Base-by-base conservation (phyloP, 2,797 vertebrate species). In the Amazona finschi region DNA sequence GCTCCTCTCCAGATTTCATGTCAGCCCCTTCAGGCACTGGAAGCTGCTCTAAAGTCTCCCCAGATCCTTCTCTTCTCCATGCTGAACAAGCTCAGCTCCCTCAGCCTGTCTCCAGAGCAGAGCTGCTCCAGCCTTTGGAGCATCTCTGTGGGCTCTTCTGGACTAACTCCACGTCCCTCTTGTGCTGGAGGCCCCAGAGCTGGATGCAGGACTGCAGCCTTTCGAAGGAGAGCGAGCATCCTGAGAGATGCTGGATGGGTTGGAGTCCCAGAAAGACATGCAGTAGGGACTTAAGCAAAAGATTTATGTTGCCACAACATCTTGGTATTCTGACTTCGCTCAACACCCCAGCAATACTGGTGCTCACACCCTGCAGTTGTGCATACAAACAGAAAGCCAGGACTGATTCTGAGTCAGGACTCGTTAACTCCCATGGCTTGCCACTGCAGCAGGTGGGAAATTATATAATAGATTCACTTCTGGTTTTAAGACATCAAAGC, bases 341-440 rank as follows among this genome's bases (percentile, higher is more conserved):
- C 2, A 2, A 70, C 84, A 76, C 9, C 8, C 25, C 64, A 50
- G 73, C 33, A 17, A 15, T 3, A 33, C 0, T 20, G 9, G 47
- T 25, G 31, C 67, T 62, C 0, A 0, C 79, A 33, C 0, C 43
- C 49, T 28, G 83, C 43, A 39, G 67, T 43, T 77, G 30, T 5
- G 1, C 13, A 6, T 1, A 21, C 33, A 22, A 61, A 66, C 71
- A 87, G 77, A 82, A 77, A 87, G 41, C 60, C 6, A 1, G 39
- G 49, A 43, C 36, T 58, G n/a, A 73, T 33, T 79, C 52, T 77
- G 81, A 95, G 89, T 79, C 90, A 89, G 50, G 33, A 60, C 44
- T 46, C 30, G 30, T 3, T 5, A 0, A 43, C 39, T 93, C 22
- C 41, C 2, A 1, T 0, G 0, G 27, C n/a, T 50, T 52, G 17